These are phyloP conservation scores for Holacanthella duospinosa DNA, from an alignment of 2,888 invertebrate species.

Conservation along the genomic window DNA sequence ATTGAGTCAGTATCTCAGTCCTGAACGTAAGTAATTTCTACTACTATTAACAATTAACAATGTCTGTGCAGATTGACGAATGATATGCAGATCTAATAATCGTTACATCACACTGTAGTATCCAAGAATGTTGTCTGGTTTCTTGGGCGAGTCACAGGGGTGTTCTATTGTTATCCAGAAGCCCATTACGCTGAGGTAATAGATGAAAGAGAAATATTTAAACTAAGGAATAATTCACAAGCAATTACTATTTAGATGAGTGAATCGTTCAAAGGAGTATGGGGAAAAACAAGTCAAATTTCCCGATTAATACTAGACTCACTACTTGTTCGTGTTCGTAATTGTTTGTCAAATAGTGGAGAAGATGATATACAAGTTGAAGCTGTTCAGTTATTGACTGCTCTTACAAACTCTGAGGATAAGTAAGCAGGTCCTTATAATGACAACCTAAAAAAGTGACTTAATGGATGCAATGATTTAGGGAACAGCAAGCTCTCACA, in stretches of 20 bases:
- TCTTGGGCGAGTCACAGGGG: conserved; percentile 61
- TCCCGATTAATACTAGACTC: conserved; percentile 54
- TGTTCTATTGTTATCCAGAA: conserved; percentile 58
- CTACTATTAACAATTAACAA: too few relatives aligned
- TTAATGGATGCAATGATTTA: conserved; percentile 31
- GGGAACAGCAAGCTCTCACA: conserved; percentile 41
- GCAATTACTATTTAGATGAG: conserved; percentile 47
- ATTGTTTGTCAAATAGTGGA: conserved; percentile 53
- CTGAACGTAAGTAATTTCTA: conserved; percentile 23
- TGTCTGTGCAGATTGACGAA: too few relatives aligned
- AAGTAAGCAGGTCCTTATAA: conserved; percentile 42
- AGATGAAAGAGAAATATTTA: conserved; percentile 10
- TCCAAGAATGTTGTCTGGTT: conserved; percentile 68
- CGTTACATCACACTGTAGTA: too few relatives aligned
- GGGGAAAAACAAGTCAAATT: conserved; percentile 57
- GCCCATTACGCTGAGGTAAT: conserved; percentile 49
- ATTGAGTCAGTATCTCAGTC: conserved; percentile 55
- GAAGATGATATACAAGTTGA: conserved; percentile 54
- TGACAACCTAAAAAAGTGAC: not conserved
- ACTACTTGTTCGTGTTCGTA: conserved; percentile 54
- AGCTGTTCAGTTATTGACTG: conserved; percentile 52
- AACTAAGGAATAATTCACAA: conserved; percentile 1
- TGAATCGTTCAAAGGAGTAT: conserved; percentile 51
- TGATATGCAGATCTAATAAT: too few relatives aligned
- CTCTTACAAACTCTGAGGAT: conserved; percentile 47